These are phyloP conservation scores for Elanoides forficatus DNA, from an alignment of 2,113 vertebrate species.

Conservation along the genomic window DNA sequence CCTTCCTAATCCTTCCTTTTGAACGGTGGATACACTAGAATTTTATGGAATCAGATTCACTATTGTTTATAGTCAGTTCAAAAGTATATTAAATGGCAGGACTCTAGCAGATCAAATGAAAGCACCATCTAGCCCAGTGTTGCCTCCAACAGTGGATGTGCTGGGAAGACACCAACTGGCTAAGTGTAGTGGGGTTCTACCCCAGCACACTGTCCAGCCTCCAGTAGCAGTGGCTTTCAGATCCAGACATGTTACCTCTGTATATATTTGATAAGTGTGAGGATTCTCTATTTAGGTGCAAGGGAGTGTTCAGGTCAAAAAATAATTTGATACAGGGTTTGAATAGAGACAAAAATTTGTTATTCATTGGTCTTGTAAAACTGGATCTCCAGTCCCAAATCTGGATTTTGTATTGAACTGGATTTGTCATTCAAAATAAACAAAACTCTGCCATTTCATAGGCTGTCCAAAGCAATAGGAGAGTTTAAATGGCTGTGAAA, in stretches of 20 bases:
- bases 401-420: not conserved
- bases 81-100: not conserved
- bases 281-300: not conserved
- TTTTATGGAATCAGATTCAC: not conserved
- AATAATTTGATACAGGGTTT: not conserved
- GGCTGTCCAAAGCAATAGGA: not conserved
- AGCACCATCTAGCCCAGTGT: not conserved
- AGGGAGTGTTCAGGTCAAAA: not conserved
- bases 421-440: not conserved
- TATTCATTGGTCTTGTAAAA: not conserved
- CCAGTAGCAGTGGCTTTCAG: not conserved
- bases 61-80: not conserved
- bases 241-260: not conserved
- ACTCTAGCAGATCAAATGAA: not conserved
- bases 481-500: not conserved
- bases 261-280: not conserved
- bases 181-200: not conserved
- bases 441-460: not conserved
- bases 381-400: not conserved
- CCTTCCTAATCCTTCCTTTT: not conserved
- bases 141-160: not conserved
- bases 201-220: not conserved
- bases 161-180: not conserved
- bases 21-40: not conserved
- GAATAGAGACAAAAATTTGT: not conserved